Conservation (phyloP, 2,797 vertebrate genomes). For the Muscicapa comitata region DNA sequence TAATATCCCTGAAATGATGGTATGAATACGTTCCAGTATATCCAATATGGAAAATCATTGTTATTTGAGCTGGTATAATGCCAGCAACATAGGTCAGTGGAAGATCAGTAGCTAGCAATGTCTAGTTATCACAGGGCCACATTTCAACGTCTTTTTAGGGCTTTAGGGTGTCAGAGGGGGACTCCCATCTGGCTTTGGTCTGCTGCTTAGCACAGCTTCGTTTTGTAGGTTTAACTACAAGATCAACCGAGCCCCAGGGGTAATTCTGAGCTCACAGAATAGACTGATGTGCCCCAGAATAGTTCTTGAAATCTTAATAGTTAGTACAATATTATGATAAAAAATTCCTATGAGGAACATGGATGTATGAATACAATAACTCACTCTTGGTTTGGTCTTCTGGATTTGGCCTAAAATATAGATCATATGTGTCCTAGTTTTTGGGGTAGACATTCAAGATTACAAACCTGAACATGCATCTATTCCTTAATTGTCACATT, state of each 20-base stretch:
- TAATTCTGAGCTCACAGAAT: neutral
- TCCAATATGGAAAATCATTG: neutral
- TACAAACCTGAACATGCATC: neutral
- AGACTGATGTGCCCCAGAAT: neutral
- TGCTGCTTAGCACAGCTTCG: neutral
- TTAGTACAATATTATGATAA: neutral
- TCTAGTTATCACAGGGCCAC: neutral
- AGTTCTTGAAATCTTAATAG: neutral
- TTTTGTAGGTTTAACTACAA: neutral
- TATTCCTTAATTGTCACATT: neutral
- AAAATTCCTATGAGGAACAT: neutral
- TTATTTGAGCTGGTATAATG: neutral
- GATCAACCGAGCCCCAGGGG: neutral
- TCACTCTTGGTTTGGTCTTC: neutral
- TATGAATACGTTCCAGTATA: rapidly evolving
- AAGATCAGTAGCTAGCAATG: neutral
- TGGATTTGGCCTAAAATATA: neutral
- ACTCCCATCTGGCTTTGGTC: neutral
- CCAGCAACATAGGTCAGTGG: neutral
- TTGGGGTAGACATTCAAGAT: neutral
- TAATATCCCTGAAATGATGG: neutral
- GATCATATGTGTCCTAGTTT: rapidly evolving
- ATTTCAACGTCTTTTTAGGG: neutral
- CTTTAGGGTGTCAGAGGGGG: neutral
- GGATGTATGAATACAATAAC: neutral